These are phyloP conservation scores for Drosophila ficusphila DNA, from an alignment of 1,140 invertebrate species.

Conservation along the genomic window DNA sequence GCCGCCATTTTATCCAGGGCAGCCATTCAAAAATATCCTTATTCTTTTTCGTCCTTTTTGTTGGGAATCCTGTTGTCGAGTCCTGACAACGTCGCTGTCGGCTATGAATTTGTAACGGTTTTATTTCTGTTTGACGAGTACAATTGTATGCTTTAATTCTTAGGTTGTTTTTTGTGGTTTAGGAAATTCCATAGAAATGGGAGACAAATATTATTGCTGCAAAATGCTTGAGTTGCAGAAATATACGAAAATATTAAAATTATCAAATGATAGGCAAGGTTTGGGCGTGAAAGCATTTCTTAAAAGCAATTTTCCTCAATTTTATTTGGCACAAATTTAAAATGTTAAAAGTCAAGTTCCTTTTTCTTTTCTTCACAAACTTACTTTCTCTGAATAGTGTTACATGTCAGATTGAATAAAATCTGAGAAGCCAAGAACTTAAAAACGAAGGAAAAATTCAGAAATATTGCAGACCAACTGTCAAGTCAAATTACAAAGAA, in stretches of 20 bases:
- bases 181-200: conserved; percentile 18
- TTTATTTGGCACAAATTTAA: no score
- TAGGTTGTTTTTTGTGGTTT: conserved; percentile 1
- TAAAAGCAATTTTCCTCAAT: no score
- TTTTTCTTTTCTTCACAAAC: neutral
- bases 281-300: no score
- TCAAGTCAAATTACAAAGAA: conserved; percentile 45
- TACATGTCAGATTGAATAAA: conserved; percentile 5
- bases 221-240: neutral
- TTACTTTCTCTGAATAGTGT: neutral
- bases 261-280: no score
- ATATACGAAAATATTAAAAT: neutral
- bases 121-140: conserved; percentile 23
- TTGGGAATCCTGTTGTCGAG: conserved; percentile 41
- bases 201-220: conserved; percentile 14
- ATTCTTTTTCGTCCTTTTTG: conserved; percentile 25
- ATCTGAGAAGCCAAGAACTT: conserved; percentile 9
- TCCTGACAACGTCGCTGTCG: conserved; percentile 33
- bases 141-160: conserved; percentile 16
- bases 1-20: conserved; percentile 45
- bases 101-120: conserved; percentile 27
- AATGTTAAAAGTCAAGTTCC: no score
- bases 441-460: conserved; percentile 2
- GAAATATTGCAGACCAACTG: conserved; percentile 25
- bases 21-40: conserved; percentile 39